Evolutionary conservation across 2,113 vertebrate species (phyloP).

Genomic region (Bujurquina vittata): DNA sequence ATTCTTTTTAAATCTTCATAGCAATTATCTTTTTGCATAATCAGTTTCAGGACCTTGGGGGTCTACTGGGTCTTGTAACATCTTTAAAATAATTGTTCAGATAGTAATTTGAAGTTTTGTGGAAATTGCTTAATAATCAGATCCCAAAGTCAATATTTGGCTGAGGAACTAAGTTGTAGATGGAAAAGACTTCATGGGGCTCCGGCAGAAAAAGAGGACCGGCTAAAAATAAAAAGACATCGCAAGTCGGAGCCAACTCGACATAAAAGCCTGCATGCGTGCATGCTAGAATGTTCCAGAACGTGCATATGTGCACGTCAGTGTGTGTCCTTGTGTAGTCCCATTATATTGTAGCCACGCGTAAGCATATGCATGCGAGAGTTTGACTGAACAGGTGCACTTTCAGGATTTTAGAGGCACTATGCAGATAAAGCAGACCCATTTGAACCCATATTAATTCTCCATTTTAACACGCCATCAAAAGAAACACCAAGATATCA

Average conservation of each 20-base stretch:
- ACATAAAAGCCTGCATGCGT: conserved; percentile 24
- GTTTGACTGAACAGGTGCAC: conserved; percentile 40
- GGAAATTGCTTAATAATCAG: conserved; percentile 86
- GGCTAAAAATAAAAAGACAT: conserved; percentile 66
- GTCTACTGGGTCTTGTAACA: conserved; percentile 77
- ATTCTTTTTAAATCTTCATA: conserved; percentile 84
- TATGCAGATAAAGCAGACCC: conserved; percentile 32
- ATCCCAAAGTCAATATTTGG: conserved; percentile 83
- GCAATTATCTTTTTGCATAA: conserved; percentile 84
- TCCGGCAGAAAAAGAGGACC: conserved; percentile 31
- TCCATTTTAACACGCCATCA: conserved; percentile 47
- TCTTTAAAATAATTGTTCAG: conserved; percentile 84
- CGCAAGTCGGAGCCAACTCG: conserved; percentile 42
- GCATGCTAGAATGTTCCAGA: background rate
- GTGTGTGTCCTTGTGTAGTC: background rate
- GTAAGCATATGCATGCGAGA: background rate
- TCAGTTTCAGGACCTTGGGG: conserved; percentile 82
- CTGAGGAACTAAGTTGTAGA: conserved; percentile 75
- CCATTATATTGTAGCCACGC: background rate
- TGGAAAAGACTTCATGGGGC: conserved; percentile 71
- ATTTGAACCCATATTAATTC: conserved; percentile 52
- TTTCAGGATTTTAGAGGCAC: conserved; percentile 9
- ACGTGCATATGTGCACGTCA: background rate
- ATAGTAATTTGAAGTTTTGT: conserved; percentile 81
- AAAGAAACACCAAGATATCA: conserved; percentile 64